phyloP scores from a whole-genome alignment of 2,888 invertebrate genomes.

The Dicyrtoma fusca region DNA sequence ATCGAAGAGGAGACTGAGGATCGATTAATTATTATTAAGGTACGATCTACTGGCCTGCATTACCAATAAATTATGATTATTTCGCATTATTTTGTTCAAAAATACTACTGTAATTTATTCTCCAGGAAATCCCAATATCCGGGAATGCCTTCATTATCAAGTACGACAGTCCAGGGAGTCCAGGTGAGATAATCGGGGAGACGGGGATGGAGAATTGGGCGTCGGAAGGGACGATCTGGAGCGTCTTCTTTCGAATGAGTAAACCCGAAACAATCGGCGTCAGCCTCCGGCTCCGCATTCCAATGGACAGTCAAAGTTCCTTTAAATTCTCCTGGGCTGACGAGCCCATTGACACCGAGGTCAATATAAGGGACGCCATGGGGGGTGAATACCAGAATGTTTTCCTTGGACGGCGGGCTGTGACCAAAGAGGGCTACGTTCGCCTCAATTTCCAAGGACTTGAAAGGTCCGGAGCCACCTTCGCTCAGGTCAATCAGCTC shows the following conservation, averaged over 20 bases:
- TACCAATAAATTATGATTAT: too few species aligned
- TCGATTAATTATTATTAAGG: too few species aligned
- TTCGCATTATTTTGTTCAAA: background rate
- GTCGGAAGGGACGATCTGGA: conserved; percentile 23
- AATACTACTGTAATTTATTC: background rate
- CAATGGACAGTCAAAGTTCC: conserved; percentile 32
- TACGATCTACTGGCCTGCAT: too few species aligned
- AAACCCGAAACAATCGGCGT: conserved; percentile 38
- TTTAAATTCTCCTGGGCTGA: conserved; percentile 31
- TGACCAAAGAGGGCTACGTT: conserved; percentile 43
- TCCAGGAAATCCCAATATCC: conserved; percentile 44
- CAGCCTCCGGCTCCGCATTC: conserved; percentile 46
- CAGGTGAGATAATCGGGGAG: conserved; percentile 35
- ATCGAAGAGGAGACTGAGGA: too few species aligned
- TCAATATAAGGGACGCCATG: conserved; percentile 26
- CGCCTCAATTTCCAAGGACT: conserved; percentile 49
- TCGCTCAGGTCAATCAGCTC: conserved; percentile 41
- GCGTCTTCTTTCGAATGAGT: conserved; percentile 47
- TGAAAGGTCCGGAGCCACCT: conserved; percentile 36
- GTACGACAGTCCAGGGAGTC: background rate
- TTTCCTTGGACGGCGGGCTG: conserved; percentile 44
- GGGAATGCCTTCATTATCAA: conserved; percentile 49
- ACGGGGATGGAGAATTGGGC: conserved; percentile 45
- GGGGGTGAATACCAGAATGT: conserved; percentile 45
- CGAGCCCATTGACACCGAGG: background rate